Evolutionary conservation across 2,797 vertebrate genomes (phyloP).

Genomic region (Schizothorax lantsangensis): DNA sequence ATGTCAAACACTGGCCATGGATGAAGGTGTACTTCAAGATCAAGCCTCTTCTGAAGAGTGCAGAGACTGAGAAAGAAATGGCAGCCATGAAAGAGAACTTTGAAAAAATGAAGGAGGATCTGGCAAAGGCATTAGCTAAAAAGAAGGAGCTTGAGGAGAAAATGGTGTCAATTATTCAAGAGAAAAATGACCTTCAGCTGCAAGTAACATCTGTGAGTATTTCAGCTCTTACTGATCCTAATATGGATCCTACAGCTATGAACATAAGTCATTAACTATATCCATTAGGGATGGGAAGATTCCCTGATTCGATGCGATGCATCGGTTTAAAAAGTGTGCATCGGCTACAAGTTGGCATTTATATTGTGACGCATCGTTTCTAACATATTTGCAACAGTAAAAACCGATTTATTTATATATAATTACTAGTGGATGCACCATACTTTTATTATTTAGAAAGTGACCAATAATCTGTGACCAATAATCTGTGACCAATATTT

Average conservation of each 20-base stretch:
- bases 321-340: too few relatives aligned
- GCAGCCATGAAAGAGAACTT: conserved; percentile 89
- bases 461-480: too few relatives aligned
- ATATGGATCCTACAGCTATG: too few relatives aligned
- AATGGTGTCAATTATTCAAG: conserved; percentile 86
- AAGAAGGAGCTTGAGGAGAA: conserved; percentile 91
- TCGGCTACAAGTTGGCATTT: too few relatives aligned
- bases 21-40: conserved; percentile 37
- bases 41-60: conserved; percentile 29
- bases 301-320: too few relatives aligned
- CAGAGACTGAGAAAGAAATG: conserved; percentile 82
- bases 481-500: too few relatives aligned
- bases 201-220: conserved; percentile 73
- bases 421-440: too few relatives aligned
- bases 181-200: conserved; percentile 67
- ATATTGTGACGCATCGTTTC: too few relatives aligned
- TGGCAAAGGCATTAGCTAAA: conserved; percentile 83
- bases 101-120: conserved; percentile 84
- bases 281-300: too few relatives aligned
- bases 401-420: too few relatives aligned
- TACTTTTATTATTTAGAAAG: too few relatives aligned
- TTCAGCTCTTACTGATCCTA: conserved; percentile 67
- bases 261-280: not conserved
- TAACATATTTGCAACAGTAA: too few relatives aligned
- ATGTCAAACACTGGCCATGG: conserved; percentile 33